Base-by-base conservation (phyloP, 2,797 vertebrate genomes). In the Ateles fusciceps region DNA sequence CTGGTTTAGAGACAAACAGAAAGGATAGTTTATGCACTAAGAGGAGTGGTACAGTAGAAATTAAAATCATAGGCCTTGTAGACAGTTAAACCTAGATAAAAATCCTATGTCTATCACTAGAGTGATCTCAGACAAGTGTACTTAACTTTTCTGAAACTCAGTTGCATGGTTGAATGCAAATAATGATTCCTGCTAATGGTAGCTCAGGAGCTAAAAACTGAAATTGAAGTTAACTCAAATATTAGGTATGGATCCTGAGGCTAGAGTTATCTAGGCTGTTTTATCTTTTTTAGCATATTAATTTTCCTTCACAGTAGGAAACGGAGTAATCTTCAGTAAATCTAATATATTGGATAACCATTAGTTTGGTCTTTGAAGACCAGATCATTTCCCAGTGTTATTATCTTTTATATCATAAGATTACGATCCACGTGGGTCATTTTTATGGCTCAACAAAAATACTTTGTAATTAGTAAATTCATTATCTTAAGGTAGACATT, bases 371-470 rank as follows among this genome's bases (percentile, higher is more conserved):
- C 30, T 92, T 91, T 92, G 71, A 92, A n/a, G 4, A 74, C 15
- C 24, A 57, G 30, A 90, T 75, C 26, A 85, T 94, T 89, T 87
- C 61, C 59, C 44, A 79, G 42, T 94, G 39, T 79, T 93, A 81
- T 68, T 94, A 57, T n/a, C 21, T 86, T 94, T 95, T 83, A 52
- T 96, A 28, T 93, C 28, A 5, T 87, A 91, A 93, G 12, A 64
- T 79, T 93, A 83, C 59, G 33, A 78, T 55, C 17, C 33, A 59
- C 15, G 5, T 75, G 57, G 28, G 26, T 81, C 13, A 39, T 11
- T 79, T 33, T 85, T 48, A 52, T 50, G 13, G 12, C 33, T 96
- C 42, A 83, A 87, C 33, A 83, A 80, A 92, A 92, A 52, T 28
- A 42, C 46, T 90, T 76, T 61, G 50, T 91, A 93, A 84, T 86